Percentiles rank a stretch among this genome's conserved stretches.
Conservation (phyloP, 2,113 vertebrate species). For the Hydropotes inermis region DNA sequence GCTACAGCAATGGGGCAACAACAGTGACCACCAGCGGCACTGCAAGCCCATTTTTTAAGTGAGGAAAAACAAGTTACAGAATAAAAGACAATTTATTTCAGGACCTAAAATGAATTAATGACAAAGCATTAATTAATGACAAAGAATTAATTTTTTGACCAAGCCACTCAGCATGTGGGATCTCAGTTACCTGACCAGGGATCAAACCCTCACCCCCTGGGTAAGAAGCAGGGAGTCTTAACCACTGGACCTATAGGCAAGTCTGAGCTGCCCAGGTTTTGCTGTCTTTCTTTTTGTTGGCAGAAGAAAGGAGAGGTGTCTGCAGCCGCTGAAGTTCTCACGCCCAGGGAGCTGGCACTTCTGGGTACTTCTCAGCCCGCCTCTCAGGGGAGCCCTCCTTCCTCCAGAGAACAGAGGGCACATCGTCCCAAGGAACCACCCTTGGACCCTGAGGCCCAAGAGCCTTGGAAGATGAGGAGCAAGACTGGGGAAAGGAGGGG, state of each 20-base stretch:
- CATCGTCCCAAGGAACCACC: accelerated
- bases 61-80: neutral
- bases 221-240: neutral
- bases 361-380: accelerated
- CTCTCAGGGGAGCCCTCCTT: neutral
- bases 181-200: neutral
- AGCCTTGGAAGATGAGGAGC: neutral
- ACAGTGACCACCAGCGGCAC: accelerated
- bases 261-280: neutral
- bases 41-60: neutral
- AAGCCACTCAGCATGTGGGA: neutral
- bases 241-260: neutral
- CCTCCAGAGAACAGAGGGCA: neutral
- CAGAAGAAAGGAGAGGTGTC: neutral
- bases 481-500: accelerated
- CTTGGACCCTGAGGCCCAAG: neutral
- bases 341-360: neutral
- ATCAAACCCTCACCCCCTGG: neutral
- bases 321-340: neutral
- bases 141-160: neutral
- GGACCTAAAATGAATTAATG: neutral
- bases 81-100: neutral
- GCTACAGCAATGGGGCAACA: neutral
- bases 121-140: neutral
- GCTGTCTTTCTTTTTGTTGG: too few species aligned